These are phyloP conservation scores for Trachymyrmex cornetzi DNA, from an alignment of 1,140 invertebrate species.

Conservation along the genomic window DNA sequence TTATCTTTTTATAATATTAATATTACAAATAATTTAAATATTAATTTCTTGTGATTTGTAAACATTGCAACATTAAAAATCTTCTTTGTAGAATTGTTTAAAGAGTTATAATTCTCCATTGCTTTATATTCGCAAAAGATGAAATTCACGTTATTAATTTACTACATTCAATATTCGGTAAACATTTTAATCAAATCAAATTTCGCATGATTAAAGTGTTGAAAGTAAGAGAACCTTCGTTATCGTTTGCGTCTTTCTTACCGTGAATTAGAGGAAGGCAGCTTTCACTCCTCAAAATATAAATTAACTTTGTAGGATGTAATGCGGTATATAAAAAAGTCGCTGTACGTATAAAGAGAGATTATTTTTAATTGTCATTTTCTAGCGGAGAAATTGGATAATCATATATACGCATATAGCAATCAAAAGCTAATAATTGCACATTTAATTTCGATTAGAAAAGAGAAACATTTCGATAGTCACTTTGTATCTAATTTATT, in stretches of 20 bases:
- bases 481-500: constrained; percentile 6
- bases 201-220: not conserved
- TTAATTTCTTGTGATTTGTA: not conserved
- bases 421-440: constrained; percentile 45
- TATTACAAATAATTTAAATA: not conserved
- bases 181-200: constrained; percentile 7
- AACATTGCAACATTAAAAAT: not conserved
- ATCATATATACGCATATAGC: constrained; percentile 46
- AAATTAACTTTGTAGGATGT: constrained; percentile 22
- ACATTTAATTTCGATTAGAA: constrained; percentile 28
- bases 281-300: constrained; percentile 18
- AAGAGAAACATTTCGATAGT: not conserved
- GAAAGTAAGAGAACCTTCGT: constrained; percentile 2
- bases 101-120: not conserved
- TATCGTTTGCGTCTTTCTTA: constrained; percentile 24
- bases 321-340: not conserved
- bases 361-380: constrained; percentile 51
- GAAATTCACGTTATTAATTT: not conserved
- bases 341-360: constrained; percentile 38
- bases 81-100: not conserved
- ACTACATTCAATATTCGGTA: not conserved
- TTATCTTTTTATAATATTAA: not conserved
- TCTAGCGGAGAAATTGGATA: constrained; percentile 28
- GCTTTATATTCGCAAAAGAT: not conserved
- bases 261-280: constrained; percentile 6